Evolutionary conservation across 2,797 vertebrate genomes (phyloP), one percentile per base, ranked within the genome.

Genomic region (Alca torda): DNA sequence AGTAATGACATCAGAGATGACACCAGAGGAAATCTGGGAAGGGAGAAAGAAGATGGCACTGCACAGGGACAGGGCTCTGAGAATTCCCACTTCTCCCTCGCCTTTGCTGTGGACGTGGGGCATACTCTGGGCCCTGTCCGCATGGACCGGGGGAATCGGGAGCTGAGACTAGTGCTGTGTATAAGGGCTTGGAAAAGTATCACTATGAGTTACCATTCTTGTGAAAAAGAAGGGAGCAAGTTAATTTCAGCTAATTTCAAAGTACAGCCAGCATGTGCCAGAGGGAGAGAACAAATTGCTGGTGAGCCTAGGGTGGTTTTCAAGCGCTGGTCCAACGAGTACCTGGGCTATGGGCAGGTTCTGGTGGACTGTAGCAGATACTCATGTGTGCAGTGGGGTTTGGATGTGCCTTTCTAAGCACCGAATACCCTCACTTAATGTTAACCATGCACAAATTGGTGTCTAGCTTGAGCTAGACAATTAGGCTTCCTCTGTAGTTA

Each of bases 241-340:
- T 59, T 80, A 78, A 54, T 74, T 46, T 61, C 18, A 78, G 17
- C 14, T 87, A 24, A 31, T 86, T 92, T 89, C 37, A 48, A 96
- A 77, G n/a, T 26, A n/a, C 21, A 63, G 17, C 30, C 20, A 37
- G 11, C 3, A 4, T 28, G 16, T 83, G 25, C 45, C 5, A 7
- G 41, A 87, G 56, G 77, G 50, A 70, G 54, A 48, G 26, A 43
- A 74, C 46, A 88, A 87, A 70, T 31, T 63, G 41, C 39, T 59
- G 14, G 25, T 46, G 60, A 85, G 54, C 33, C 53, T 83, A 1
- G 15, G 26, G 23, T 35, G n/a, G 6, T 91, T 93, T 95, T 69
- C 50, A 78, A 39, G 11, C 4, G 1, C 12, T 2, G 6, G 12
- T 63, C 14, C 31, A 28, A 5, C 1, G 15, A 43, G 7, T 59